phyloP scores from a whole-genome alignment of 2,888 invertebrate genomes.

The Meloe dianella region DNA sequence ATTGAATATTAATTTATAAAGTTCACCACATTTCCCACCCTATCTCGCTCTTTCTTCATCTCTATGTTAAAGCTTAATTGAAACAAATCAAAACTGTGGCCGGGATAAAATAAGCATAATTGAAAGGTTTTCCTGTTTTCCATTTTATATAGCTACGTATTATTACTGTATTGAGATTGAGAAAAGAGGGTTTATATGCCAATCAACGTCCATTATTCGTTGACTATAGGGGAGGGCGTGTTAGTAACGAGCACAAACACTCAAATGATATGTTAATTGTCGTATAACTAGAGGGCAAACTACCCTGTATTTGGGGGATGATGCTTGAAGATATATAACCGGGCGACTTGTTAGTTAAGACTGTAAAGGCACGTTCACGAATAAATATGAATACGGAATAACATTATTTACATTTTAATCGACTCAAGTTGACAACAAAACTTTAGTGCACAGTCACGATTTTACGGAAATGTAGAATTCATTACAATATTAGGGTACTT shows the following conservation, averaged over 20 bases:
- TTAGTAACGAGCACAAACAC: slow-evolving; percentile 52
- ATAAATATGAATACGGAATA: slow-evolving; percentile 55
- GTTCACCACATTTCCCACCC: slow-evolving; percentile 16
- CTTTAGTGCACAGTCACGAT: slow-evolving; percentile 49
- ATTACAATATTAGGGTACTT: slow-evolving; percentile 7
- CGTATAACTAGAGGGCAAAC: slow-evolving; percentile 54
- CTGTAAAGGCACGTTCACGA: slow-evolving; percentile 56
- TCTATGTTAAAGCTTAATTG: slow-evolving; percentile 45
- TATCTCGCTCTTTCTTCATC: slow-evolving; percentile 10
- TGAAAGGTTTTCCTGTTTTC: slow-evolving; percentile 47
- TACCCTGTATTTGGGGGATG: slow-evolving; percentile 44
- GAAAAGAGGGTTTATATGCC: slow-evolving; percentile 42
- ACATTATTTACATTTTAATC: slow-evolving; percentile 53
- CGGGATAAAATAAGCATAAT: slow-evolving; percentile 50
- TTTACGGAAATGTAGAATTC: slow-evolving; percentile 6
- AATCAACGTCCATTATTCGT: slow-evolving; percentile 54
- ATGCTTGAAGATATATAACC: slow-evolving; percentile 47
- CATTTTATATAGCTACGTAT: slow-evolving; percentile 20
- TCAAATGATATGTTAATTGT: slow-evolving; percentile 57
- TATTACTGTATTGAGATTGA: neutral
- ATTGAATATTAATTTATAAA: slow-evolving; percentile 5
- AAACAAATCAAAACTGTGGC: slow-evolving; percentile 43
- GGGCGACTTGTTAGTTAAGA: slow-evolving; percentile 48
- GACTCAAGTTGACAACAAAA: slow-evolving; percentile 36
- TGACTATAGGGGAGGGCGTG: slow-evolving; percentile 41